Percentiles rank a stretch among this genome's conserved stretches.
These are phyloP conservation scores for Rostratula benghalensis DNA, from an alignment of 2,113 vertebrate species.

Conservation along the genomic window DNA sequence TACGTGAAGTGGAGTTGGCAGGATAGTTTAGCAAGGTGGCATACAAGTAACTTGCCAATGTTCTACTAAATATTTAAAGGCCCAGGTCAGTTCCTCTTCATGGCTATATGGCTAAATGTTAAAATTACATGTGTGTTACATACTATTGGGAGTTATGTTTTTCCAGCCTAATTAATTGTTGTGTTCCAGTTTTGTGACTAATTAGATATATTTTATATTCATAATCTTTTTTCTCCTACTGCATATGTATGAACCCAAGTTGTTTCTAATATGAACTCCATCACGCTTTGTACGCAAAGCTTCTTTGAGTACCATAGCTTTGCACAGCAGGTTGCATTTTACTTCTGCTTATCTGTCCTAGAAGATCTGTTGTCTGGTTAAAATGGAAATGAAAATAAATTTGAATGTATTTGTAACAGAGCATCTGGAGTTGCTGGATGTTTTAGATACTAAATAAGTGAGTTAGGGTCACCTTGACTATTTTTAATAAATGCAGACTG, in stretches of 20 bases:
- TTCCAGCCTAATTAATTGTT: background rate
- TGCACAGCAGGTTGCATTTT: background rate
- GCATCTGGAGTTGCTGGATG: slow-evolving; percentile 11
- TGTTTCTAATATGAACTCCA: background rate
- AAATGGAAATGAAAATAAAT: slow-evolving; percentile 1
- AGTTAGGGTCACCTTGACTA: slow-evolving; percentile 2
- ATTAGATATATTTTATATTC: background rate
- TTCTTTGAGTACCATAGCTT: background rate
- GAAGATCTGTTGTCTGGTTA: background rate
- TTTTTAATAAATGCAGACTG: slow-evolving; percentile 2
- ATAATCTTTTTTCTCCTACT: background rate
- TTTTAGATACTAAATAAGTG: background rate
- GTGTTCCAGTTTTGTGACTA: background rate
- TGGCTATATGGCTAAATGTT: background rate
- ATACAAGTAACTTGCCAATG: background rate
- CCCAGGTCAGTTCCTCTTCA: background rate
- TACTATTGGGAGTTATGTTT: background rate
- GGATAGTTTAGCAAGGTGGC: background rate
- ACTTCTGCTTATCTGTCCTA: background rate
- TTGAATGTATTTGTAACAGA: background rate
- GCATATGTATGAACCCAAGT: background rate
- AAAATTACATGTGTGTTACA: accelerated
- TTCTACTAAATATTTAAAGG: background rate
- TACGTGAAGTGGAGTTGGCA: background rate
- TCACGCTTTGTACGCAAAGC: background rate